Evolutionary conservation across 2,797 vertebrate species (phyloP).

Genomic region (Cirrhinus molitorella): DNA sequence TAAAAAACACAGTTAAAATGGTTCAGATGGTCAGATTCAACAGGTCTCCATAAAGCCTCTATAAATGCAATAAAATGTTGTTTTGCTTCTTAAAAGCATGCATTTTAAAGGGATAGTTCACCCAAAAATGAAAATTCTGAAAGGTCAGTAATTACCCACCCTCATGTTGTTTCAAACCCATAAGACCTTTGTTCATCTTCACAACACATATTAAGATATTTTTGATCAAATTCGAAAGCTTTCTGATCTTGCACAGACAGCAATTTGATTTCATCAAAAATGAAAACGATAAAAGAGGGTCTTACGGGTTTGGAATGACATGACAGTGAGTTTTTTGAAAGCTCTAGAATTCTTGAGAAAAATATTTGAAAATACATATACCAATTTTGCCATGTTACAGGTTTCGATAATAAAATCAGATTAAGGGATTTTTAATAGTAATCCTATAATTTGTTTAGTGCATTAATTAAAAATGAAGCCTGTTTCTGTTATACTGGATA

Average conservation of each 20-base stretch:
- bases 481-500: background rate
- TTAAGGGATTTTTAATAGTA: background rate
- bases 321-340: background rate
- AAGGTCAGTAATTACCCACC: too few species aligned
- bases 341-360: background rate
- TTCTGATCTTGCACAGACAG: too few species aligned
- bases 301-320: too few species aligned
- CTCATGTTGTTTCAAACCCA: too few species aligned
- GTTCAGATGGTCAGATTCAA: background rate
- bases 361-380: background rate
- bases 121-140: too few species aligned
- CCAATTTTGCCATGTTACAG: background rate
- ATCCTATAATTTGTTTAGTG: background rate
- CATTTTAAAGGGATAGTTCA: background rate
- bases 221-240: too few species aligned
- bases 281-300: too few species aligned
- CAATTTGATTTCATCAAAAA: too few species aligned
- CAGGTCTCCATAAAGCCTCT: background rate
- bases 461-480: background rate
- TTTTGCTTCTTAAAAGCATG: background rate
- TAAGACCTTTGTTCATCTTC: too few species aligned
- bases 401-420: background rate
- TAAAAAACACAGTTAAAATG: background rate
- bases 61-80: background rate
- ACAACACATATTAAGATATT: too few species aligned